Base-by-base conservation (phyloP, 2,797 vertebrate genomes). In the Bucorvus abyssinicus region DNA sequence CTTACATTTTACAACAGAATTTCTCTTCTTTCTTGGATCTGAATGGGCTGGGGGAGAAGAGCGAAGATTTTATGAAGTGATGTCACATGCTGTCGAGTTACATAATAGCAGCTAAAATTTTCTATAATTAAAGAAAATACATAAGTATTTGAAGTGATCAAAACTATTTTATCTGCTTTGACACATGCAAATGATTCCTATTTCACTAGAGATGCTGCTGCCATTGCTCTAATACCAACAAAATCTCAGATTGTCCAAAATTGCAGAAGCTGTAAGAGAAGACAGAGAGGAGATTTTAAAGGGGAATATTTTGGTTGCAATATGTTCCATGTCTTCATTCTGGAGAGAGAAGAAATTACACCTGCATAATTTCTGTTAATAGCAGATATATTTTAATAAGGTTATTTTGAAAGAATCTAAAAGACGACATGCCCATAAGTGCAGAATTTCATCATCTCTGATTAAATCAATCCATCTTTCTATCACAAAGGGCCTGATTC, bases 331-430 rank as follows among this genome's bases (percentile, higher is more conserved):
- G 34, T 75, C 57, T 80, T 90, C n/a, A 38, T 96, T 89, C 23
- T 77, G 61, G 77, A 77, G 68, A 45, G 12, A 82, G 73, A 68
- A 85, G 55, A 91, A 80, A 79, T 87, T 75, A 81, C 70, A 73
- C 12, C 44, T 90, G 82, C 29, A 82, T 89, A 92, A 91, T 87
- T 89, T 94, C 67, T 93, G 60, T 89, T 91, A 94, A 94, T 61
- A 84, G 47, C 0, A 0, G 45, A 55, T 91, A 47, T 95, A 90
- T 74, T 95, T 84, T 81, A 85, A 69, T 70, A 53, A 68, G 17
- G 50, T 87, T 93, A 89, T 87, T 90, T 93, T 81, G 71, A 70
- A 93, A 76, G 56, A 83, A 22, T 84, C 38, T 73, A 59, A 85
- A 89, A 95, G 44, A 38, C 11, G 2, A 82, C 55, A 53, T 75